phyloP scores from a whole-genome alignment of 2,888 invertebrate genomes.

The Cantharis rufa region DNA sequence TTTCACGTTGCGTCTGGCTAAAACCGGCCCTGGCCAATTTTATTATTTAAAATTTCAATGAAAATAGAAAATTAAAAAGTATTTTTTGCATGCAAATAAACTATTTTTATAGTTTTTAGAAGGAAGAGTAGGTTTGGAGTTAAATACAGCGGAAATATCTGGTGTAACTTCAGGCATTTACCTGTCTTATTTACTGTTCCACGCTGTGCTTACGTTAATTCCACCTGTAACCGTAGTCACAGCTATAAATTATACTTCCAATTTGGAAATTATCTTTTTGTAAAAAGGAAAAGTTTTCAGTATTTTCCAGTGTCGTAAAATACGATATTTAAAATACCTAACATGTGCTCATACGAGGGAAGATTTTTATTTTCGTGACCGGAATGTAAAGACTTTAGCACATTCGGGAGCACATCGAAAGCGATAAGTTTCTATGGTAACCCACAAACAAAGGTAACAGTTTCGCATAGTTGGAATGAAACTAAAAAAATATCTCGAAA shows the following conservation, averaged over 20 bases:
- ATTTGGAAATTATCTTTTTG: neutral
- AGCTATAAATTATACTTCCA: neutral
- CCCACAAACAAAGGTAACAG: neutral
- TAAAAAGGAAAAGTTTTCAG: neutral
- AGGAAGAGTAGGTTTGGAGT: neutral
- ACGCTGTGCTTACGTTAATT: neutral
- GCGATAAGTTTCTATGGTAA: neutral
- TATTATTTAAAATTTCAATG: too few species aligned
- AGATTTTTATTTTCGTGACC: neutral
- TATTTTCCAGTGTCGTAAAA: neutral
- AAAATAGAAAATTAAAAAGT: too few species aligned
- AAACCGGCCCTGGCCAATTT: too few species aligned
- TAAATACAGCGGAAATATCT: neutral
- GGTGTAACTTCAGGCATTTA: neutral
- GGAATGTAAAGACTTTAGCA: neutral
- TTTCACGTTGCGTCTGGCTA: neutral
- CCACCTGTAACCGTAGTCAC: neutral
- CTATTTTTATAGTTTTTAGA: neutral
- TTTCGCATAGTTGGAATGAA: neutral
- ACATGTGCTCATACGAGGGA: neutral
- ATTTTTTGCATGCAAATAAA: too few species aligned
- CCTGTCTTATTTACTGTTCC: neutral
- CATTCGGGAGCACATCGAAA: neutral
- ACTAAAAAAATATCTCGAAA: neutral
- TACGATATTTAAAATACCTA: neutral